phyloP scores from a whole-genome alignment of 1,140 invertebrate genomes.

The Aphis gossypii region DNA sequence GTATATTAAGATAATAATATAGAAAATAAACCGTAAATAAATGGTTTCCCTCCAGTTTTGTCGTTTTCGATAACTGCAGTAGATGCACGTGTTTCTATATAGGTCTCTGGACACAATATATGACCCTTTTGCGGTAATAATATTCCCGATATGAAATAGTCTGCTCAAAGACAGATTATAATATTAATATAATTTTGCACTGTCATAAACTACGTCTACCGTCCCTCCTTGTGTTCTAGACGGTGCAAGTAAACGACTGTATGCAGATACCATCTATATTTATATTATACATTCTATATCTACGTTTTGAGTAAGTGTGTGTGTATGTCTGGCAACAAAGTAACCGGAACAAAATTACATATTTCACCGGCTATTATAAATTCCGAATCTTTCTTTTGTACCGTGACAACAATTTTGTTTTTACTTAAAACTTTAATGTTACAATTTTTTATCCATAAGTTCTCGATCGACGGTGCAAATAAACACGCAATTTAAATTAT shows the following conservation, averaged over 20 bases:
- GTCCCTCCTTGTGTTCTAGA: not conserved
- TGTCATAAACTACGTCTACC: not conserved
- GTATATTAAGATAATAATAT: not conserved
- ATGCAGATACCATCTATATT: not conserved
- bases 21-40: not conserved
- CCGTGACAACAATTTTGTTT: not conserved
- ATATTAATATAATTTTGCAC: constrained; percentile 18
- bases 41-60: not conserved
- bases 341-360: constrained; percentile 39
- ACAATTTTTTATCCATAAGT: not conserved
- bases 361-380: not conserved
- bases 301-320: not conserved
- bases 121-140: not conserved
- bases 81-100: not conserved
- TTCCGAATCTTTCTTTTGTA: not conserved
- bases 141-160: constrained; percentile 7
- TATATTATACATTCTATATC: not conserved
- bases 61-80: not conserved
- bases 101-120: not conserved
- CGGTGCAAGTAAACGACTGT: not conserved
- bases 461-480: not conserved
- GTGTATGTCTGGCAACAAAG: not conserved
- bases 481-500: not conserved
- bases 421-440: not conserved
- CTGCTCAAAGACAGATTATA: not conserved